Evolutionary conservation across 1,140 invertebrate genomes (phyloP).

Genomic region (Helicoverpa zea): DNA sequence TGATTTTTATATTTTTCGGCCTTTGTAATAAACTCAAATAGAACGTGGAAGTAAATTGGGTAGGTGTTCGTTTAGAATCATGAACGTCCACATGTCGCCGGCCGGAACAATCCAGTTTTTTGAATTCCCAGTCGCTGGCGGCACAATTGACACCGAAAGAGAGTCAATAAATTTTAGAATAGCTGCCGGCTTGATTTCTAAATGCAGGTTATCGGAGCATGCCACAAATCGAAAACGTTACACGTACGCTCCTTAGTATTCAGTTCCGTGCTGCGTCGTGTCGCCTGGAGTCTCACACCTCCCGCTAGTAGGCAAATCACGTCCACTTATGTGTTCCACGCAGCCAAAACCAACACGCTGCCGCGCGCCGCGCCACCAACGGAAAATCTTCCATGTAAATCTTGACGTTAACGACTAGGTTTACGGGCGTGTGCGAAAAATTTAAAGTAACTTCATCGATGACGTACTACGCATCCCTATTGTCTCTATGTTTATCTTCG

Average conservation of each 20-base stretch:
- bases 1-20: slow-evolving; percentile 41
- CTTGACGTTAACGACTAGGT: slow-evolving; percentile 83
- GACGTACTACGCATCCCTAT: slow-evolving; percentile 25
- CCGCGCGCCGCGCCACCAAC: slow-evolving; percentile 66
- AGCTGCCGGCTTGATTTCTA: slow-evolving; percentile 80
- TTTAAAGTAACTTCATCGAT: slow-evolving; percentile 63
- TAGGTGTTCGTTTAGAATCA: slow-evolving; percentile 64
- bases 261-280: slow-evolving; percentile 68
- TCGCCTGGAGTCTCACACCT: slow-evolving; percentile 75
- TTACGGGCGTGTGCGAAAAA: slow-evolving; percentile 78
- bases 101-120: slow-evolving; percentile 65
- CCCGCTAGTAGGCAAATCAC: slow-evolving; percentile 78
- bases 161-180: slow-evolving; percentile 83
- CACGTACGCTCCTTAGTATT: slow-evolving; percentile 83
- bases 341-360: slow-evolving; percentile 84
- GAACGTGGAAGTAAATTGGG: slow-evolving; percentile 25
- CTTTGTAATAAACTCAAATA: slow-evolving; percentile 37
- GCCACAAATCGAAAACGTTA: slow-evolving; percentile 82
- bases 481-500: slow-evolving; percentile 8
- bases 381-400: slow-evolving; percentile 85
- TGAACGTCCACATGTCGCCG: slow-evolving; percentile 68
- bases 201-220: slow-evolving; percentile 85
- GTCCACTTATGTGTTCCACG: slow-evolving; percentile 85
- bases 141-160: slow-evolving; percentile 74
- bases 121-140: slow-evolving; percentile 70